Percentiles rank a stretch among this genome's conserved stretches.
Conservation (phyloP, 1,140 invertebrate genomes). For the Trypoxylus dichotomus region DNA sequence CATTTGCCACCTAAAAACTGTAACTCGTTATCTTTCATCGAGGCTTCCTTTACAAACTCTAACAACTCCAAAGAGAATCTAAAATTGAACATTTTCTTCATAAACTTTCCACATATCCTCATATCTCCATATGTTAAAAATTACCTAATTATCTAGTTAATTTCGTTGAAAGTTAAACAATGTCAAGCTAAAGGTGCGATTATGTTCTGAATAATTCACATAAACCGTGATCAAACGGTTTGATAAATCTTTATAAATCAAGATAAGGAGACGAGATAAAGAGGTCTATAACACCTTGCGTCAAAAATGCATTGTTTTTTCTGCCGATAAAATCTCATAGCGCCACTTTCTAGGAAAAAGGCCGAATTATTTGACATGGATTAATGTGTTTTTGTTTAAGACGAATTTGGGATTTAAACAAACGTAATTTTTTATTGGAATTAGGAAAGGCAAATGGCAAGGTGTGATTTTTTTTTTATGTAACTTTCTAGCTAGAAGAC, state of each 20-base stretch:
- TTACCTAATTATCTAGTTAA: not conserved
- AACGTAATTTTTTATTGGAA: not conserved
- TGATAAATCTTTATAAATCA: not conserved
- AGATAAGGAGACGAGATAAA: no score
- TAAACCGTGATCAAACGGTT: not conserved
- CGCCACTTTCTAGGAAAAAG: not conserved
- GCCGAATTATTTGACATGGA: not conserved
- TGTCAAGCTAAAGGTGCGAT: not conserved
- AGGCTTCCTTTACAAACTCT: no score
- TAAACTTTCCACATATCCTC: no score
- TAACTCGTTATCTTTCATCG: no score
- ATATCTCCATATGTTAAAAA: not conserved
- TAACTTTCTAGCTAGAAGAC: not conserved
- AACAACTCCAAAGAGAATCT: no score
- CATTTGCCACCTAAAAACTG: no score
- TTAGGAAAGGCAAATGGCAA: not conserved
- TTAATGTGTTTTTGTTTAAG: not conserved
- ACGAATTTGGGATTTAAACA: not conserved
- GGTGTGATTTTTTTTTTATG: not conserved
- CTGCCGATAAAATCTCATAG: not conserved
- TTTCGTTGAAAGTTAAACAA: not conserved
- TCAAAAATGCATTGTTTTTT: not conserved
- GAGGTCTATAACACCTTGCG: not conserved
- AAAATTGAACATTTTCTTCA: no score
- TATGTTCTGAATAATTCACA: not conserved